These are phyloP conservation scores for Typhlomys cinereus DNA, from an alignment of 2,113 vertebrate species.

Conservation along the genomic window DNA sequence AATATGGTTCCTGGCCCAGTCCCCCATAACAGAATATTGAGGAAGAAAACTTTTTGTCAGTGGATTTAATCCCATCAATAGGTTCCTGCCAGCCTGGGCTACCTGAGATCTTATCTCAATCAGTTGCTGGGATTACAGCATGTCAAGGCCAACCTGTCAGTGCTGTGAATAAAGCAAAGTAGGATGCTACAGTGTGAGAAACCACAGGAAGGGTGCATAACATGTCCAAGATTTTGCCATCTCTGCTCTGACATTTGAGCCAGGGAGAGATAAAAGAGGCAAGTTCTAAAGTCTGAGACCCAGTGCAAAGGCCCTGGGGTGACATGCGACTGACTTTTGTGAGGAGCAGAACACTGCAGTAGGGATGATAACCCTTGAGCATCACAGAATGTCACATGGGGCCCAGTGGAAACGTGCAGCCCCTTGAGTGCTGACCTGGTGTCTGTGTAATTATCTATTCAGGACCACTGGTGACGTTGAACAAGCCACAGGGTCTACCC, in stretches of 20 bases:
- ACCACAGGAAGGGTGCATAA: neutral
- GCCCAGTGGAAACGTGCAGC: neutral
- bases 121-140: no score
- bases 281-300: neutral
- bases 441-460: constrained; percentile 16
- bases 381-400: no score
- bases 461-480: constrained; percentile 84
- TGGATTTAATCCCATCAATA: neutral
- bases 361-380: neutral
- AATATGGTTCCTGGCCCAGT: neutral
- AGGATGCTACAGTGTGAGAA: neutral
- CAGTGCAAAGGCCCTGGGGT: neutral
- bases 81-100: neutral
- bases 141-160: neutral
- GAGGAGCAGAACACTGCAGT: neutral
- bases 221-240: neutral
- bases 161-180: neutral
- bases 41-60: neutral
- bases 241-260: neutral
- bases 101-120: neutral
- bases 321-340: neutral
- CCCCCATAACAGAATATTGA: no score
- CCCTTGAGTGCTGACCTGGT: neutral
- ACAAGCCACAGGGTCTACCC: constrained; percentile 82
- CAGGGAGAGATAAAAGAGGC: neutral